These are phyloP conservation scores for Drosophila rufa DNA, from an alignment of 1,140 invertebrate genomes.

Conservation along the genomic window DNA sequence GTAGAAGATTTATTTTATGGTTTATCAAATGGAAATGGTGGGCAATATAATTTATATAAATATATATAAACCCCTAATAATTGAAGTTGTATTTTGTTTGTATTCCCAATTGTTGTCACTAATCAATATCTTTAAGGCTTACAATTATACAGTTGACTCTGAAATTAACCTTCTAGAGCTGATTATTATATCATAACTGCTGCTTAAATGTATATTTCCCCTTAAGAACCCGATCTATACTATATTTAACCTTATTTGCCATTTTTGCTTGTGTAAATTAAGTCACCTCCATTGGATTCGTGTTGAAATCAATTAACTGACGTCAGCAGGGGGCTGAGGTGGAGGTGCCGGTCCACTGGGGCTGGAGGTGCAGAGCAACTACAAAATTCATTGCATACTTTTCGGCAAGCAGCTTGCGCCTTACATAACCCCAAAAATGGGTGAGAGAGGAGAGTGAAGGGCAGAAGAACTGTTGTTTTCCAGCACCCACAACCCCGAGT, in stretches of 20 bases:
- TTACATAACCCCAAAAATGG: slow-evolving; percentile 8
- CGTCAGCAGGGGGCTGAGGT: slow-evolving; percentile 21
- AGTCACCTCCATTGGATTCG: slow-evolving; percentile 10
- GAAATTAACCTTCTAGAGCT: no score
- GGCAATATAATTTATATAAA: no score
- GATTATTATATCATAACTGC: no score
- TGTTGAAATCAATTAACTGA: slow-evolving; percentile 52
- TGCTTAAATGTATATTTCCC: background rate
- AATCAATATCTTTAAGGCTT: background rate
- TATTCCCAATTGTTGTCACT: background rate
- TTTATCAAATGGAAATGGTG: no score
- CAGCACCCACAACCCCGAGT: background rate
- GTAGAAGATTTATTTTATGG: no score
- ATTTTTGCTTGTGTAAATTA: slow-evolving; percentile 14
- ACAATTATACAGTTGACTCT: no score
- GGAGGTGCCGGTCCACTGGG: background rate
- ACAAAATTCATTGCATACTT: slow-evolving; percentile 37
- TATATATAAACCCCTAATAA: no score
- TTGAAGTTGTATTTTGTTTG: no score
- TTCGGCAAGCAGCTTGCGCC: slow-evolving; percentile 31
- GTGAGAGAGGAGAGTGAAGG: background rate
- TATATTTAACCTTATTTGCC: background rate
- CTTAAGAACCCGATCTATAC: background rate
- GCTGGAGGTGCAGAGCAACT: slow-evolving; percentile 1
- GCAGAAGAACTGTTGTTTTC: slow-evolving; percentile 18